Conservation (phyloP, 1,140 invertebrate genomes). For the Planococcus citri region DNA sequence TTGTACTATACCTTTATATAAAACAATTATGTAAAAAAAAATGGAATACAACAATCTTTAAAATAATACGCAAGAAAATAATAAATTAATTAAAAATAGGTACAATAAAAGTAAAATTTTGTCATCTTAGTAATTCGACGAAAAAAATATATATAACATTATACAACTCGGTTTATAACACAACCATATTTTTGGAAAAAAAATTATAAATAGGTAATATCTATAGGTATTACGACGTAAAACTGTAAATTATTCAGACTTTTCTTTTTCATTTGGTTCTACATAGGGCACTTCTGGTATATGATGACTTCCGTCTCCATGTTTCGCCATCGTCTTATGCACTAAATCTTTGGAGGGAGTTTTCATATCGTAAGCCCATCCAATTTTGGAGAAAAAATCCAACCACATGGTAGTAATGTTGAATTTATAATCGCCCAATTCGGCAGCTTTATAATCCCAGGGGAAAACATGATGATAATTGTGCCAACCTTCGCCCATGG, state of each 20-base stretch:
- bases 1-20: background rate
- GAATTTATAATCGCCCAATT: constrained; percentile 58
- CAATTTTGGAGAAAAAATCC: constrained; percentile 67
- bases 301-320: constrained; percentile 1
- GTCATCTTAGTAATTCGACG: background rate
- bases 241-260: background rate
- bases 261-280: background rate
- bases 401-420: constrained; percentile 77
- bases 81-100: background rate
- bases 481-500: constrained; percentile 78
- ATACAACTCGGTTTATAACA: background rate
- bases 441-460: constrained; percentile 78
- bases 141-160: background rate
- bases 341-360: constrained; percentile 50
- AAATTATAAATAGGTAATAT: background rate
- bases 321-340: constrained; percentile 29
- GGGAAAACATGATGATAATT: constrained; percentile 94
- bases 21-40: background rate
- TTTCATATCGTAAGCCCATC: constrained; percentile 68
- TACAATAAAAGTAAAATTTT: background rate
- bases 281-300: background rate
- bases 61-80: background rate
- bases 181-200: background rate
- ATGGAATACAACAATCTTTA: background rate
- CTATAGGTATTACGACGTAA: too few relatives aligned